A percentile compares a stretch with the other conserved stretches of the same genome.
Evolutionary conservation across 2,113 vertebrate genomes (phyloP).

Genomic region (Corythaeola cristata): DNA sequence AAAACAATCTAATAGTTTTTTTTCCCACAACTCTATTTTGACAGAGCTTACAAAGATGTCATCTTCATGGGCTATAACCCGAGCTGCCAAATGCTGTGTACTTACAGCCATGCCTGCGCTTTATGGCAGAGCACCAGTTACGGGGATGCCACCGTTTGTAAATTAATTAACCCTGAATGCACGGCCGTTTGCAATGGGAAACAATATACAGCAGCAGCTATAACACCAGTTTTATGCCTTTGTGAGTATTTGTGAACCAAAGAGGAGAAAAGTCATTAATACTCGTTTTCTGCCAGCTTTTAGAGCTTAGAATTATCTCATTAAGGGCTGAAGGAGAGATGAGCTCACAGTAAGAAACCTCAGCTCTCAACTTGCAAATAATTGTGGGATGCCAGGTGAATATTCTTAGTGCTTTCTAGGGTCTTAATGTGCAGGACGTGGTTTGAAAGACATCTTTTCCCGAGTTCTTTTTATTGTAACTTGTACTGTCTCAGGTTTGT

Average conservation of each 20-base stretch:
- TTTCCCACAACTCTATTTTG: background rate
- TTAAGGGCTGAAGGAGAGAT: background rate
- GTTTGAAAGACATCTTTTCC: background rate
- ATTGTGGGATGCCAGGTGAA: background rate
- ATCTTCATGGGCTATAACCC: background rate
- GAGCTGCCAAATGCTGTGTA: background rate
- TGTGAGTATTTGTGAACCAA: background rate
- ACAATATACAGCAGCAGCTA: background rate
- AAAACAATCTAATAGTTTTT: background rate
- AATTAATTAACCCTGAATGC: background rate
- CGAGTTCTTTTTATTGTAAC: background rate
- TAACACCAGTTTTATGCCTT: background rate
- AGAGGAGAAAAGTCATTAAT: background rate
- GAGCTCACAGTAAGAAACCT: background rate
- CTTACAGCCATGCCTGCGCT: background rate
- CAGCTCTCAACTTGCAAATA: background rate
- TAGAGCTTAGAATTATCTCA: constrained; percentile 8
- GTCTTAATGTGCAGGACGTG: background rate
- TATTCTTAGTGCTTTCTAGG: background rate
- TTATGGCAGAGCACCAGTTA: background rate
- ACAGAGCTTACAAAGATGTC: background rate
- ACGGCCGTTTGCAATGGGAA: background rate
- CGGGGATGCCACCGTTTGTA: background rate
- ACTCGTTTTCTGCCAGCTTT: background rate
- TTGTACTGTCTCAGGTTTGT: background rate